phyloP scores from a whole-genome alignment of 1,140 invertebrate species.

The Lepidotrigona ventralis region DNA sequence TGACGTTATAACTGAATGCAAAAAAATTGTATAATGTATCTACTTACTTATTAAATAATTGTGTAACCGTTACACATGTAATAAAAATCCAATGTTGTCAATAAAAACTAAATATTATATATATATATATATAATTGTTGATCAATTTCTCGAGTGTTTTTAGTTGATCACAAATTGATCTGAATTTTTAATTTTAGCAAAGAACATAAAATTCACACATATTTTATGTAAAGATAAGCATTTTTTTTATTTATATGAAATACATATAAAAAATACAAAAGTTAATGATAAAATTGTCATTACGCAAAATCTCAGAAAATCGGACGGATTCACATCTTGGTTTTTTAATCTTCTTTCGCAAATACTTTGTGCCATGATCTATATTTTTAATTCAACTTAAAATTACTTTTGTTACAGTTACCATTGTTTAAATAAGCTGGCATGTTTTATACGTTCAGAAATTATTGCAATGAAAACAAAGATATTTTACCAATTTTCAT shows the following conservation, averaged over 20 bases:
- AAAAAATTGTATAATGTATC: conserved; percentile 70
- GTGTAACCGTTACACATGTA: conserved; percentile 74
- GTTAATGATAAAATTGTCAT: background rate
- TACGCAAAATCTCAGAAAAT: conserved; percentile 1
- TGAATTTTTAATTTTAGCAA: background rate
- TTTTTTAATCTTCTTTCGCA: background rate
- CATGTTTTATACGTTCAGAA: too few relatives aligned
- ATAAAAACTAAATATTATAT: conserved; percentile 73
- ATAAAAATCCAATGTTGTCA: conserved; percentile 77
- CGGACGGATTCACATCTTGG: conserved; percentile 2
- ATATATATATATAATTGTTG: conserved; percentile 6
- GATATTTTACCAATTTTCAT: background rate
- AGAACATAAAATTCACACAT: background rate
- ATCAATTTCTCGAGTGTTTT: background rate
- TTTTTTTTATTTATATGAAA: conserved; percentile 28
- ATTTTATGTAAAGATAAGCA: conserved; percentile 26
- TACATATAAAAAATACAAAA: conserved; percentile 49
- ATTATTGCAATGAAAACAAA: too few relatives aligned
- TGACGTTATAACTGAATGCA: conserved; percentile 57
- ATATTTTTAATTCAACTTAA: background rate
- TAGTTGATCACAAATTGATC: background rate
- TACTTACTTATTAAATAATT: conserved; percentile 68
- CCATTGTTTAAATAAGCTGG: background rate
- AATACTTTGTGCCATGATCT: background rate
- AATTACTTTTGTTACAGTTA: background rate